These are phyloP conservation scores for Elmis aenea DNA, from an alignment of 2,888 invertebrate species.

Conservation along the genomic window DNA sequence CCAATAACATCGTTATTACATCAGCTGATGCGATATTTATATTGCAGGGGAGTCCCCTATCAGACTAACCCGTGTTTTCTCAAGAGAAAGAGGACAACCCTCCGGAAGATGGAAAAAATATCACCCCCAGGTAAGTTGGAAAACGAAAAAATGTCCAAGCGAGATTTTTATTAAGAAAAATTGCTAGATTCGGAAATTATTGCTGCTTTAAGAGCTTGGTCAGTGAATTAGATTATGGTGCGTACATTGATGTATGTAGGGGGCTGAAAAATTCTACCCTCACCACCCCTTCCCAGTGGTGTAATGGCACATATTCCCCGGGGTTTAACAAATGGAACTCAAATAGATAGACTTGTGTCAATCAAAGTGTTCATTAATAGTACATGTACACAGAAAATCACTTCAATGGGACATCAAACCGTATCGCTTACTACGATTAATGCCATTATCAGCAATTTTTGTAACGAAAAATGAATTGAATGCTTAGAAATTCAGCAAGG, in stretches of 20 bases:
- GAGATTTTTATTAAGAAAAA: slow-evolving; percentile 20
- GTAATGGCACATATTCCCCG: slow-evolving; percentile 17
- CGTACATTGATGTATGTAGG: slow-evolving; percentile 2
- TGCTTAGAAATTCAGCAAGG: too few relatives aligned
- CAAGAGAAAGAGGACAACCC: slow-evolving; percentile 18
- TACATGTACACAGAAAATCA: slow-evolving; percentile 20
- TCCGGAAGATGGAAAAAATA: slow-evolving; percentile 23
- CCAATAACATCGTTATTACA: slow-evolving; percentile 15
- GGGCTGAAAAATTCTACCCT: slow-evolving; percentile 16
- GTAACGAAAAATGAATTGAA: too few relatives aligned
- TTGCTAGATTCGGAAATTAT: slow-evolving; percentile 10
- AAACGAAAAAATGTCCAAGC: slow-evolving; percentile 16
- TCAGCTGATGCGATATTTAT: slow-evolving; percentile 21
- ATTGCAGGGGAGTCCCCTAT: slow-evolving; percentile 13
- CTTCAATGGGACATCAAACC: too few relatives aligned
- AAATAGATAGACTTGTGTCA: slow-evolving; percentile 22
- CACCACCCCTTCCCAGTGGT: slow-evolving; percentile 5
- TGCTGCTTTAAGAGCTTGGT: slow-evolving; percentile 9
- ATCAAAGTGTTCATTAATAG: slow-evolving; percentile 17
- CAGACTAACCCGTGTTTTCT: slow-evolving; percentile 17
- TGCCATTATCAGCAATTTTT: too few relatives aligned
- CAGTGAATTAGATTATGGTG: slow-evolving; percentile 12
- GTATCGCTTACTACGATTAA: too few relatives aligned
- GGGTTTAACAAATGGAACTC: slow-evolving; percentile 19
- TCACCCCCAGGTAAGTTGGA: slow-evolving; percentile 18